Evolutionary conservation across 2,888 invertebrate genomes (phyloP).

Genomic region (Monoplex corrugatus): DNA sequence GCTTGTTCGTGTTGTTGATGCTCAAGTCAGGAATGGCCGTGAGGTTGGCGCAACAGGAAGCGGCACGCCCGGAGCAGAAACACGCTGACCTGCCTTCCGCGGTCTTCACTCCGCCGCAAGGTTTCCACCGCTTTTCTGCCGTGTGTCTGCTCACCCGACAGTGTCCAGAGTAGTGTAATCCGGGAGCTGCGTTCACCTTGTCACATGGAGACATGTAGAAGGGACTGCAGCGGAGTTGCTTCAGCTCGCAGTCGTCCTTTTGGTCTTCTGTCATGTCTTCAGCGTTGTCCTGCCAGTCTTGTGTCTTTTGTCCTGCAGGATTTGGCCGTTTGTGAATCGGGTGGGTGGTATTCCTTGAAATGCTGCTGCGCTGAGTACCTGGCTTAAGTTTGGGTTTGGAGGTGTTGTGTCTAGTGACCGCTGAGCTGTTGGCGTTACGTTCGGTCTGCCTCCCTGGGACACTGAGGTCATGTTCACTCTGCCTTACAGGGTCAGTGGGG

Average conservation of each 20-base stretch:
- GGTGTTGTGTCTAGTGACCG: not conserved
- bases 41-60: conserved; percentile 28
- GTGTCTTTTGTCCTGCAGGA: not conserved
- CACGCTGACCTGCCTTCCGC: not conserved
- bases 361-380: not conserved
- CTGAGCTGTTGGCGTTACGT: not conserved
- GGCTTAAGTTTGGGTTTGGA: not conserved
- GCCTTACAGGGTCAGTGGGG: no score
- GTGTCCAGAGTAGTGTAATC: not conserved
- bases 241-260: not conserved
- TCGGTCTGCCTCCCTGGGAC: no score
- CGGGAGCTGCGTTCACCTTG: not conserved
- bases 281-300: not conserved
- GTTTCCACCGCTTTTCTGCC: not conserved
- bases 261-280: not conserved
- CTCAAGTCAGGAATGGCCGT: conserved; percentile 19
- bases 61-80: not conserved
- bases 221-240: not conserved
- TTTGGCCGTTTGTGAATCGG: not conserved
- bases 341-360: not conserved
- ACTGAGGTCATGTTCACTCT: no score
- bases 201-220: conserved; percentile 26
- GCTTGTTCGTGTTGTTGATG: not conserved
- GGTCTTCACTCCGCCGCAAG: not conserved
- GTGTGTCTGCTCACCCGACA: not conserved